These are phyloP conservation scores for Temnothorax unifasciatus DNA, from an alignment of 2,888 invertebrate species.

Conservation along the genomic window DNA sequence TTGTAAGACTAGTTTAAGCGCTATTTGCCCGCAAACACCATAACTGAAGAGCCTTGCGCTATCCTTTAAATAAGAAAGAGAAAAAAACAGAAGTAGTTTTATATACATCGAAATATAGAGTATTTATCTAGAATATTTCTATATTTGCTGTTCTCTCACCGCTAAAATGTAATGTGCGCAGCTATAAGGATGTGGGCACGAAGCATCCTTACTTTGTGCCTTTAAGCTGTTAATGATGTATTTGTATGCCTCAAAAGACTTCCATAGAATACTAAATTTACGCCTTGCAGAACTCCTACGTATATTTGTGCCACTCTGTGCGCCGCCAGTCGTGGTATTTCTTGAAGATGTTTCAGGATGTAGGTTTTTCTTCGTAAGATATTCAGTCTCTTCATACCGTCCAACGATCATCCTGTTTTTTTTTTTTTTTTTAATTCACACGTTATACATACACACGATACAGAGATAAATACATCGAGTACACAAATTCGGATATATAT, in stretches of 20 bases:
- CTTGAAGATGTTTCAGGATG: constrained; percentile 64
- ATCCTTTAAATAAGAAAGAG: constrained; percentile 85
- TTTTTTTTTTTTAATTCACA: background rate
- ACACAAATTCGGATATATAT: constrained; percentile 46
- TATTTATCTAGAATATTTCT: background rate
- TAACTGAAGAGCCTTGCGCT: constrained; percentile 88
- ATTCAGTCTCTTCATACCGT: constrained; percentile 88
- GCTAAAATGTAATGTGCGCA: constrained; percentile 88
- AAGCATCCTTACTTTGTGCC: constrained; percentile 86
- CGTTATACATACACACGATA: background rate
- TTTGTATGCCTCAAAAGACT: constrained; percentile 86
- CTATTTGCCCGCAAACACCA: constrained; percentile 89
- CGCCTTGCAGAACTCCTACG: constrained; percentile 46
- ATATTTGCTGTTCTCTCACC: constrained; percentile 81
- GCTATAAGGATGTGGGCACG: constrained; percentile 89
- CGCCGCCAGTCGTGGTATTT: background rate
- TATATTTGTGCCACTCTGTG: constrained; percentile 67
- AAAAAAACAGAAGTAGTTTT: background rate
- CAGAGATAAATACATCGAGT: background rate
- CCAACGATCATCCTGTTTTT: constrained; percentile 88
- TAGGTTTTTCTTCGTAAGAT: constrained; percentile 76
- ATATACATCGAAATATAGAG: background rate
- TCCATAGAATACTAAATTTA: constrained; percentile 84
- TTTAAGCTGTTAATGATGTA: constrained; percentile 87
- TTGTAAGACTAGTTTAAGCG: constrained; percentile 88